Evolutionary conservation across 2,113 vertebrate species (phyloP), one percentile per base, ranked within the genome.

Genomic region (Cyanoliseus patagonus): DNA sequence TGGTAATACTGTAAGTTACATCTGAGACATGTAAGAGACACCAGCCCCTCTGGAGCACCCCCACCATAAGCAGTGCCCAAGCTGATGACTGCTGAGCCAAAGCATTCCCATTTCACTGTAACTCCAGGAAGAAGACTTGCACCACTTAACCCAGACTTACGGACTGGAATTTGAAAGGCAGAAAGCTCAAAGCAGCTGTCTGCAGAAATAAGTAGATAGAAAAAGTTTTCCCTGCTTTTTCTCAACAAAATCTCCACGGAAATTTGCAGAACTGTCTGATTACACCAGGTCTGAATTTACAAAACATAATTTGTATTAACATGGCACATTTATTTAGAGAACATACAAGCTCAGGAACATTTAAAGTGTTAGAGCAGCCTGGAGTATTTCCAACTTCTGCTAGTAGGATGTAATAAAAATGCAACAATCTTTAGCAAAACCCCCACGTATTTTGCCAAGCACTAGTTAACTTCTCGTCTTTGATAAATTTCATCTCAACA

Each of bases 291-390:
- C 69, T 61, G 47, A 78, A 82, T 87, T 61, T 55, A 78, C 51
- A 33, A 47, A 95, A 64, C 2, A 1, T 13, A 11, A 44, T 66
- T 90, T 69, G 28, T 88, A 35, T 61, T 69, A 8, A 44, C 20
- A 51, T 76, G 74, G 70, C 89, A 94, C 28, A 30, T 69, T 83
- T 64, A 33, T 74, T 74, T 90, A 31, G 13, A 57, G 78, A 95
- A 53, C 51, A 4, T 13, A 0, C 14, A 59, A 74, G 20, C 39
- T 82, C 83, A 64, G 74, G 51, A 84, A 73, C 52, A 47, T 19
- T 24, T 63, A 5, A 80, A 67, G 11, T 69, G 17, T 76, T 68
- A 39, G 82, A 92, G n/a, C 49, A 80, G 44, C 84, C 44, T 59
- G 63, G 55, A 74, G 64, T 63, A 57, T 70, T 93, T 92, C 74